phyloP scores from a whole-genome alignment of 2,113 vertebrate genomes.

The Erinaceus europaeus region DNA sequence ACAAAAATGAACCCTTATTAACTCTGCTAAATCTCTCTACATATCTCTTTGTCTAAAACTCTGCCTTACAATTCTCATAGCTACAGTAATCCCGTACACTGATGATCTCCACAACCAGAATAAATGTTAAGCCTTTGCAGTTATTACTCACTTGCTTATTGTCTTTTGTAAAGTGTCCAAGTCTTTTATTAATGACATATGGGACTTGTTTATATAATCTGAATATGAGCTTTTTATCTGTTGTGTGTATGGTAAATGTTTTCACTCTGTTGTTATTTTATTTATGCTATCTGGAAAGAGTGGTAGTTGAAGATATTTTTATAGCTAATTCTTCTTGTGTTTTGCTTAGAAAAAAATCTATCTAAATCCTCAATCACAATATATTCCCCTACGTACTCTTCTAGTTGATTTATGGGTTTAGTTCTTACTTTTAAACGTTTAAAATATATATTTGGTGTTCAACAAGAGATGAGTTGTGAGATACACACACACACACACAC shows the following conservation, averaged over 20 bases:
- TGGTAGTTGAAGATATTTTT: not conserved
- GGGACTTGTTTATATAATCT: not conserved
- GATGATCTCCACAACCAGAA: not conserved
- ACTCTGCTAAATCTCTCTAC: not conserved
- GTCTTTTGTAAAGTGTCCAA: not conserved
- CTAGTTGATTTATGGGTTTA: not conserved
- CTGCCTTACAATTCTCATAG: not conserved
- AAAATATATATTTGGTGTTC: no score
- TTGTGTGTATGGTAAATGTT: no score
- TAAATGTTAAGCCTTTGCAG: not conserved
- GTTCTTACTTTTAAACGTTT: conserved; percentile 2
- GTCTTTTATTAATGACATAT: not conserved
- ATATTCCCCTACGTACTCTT: not conserved
- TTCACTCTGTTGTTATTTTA: not conserved
- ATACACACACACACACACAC: no score
- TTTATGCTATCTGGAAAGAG: not conserved
- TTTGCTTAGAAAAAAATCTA: not conserved
- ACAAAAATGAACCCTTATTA: not conserved
- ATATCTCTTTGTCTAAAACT: not conserved
- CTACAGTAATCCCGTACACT: not conserved
- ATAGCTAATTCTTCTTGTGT: not conserved
- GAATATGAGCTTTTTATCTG: no score
- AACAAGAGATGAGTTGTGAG: no score
- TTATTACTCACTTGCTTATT: not conserved
- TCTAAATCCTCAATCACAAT: not conserved